Evolutionary conservation across 2,888 invertebrate genomes (phyloP), one percentile per base, ranked within the genome.

Genomic region (Cremastinae sp.): DNA sequence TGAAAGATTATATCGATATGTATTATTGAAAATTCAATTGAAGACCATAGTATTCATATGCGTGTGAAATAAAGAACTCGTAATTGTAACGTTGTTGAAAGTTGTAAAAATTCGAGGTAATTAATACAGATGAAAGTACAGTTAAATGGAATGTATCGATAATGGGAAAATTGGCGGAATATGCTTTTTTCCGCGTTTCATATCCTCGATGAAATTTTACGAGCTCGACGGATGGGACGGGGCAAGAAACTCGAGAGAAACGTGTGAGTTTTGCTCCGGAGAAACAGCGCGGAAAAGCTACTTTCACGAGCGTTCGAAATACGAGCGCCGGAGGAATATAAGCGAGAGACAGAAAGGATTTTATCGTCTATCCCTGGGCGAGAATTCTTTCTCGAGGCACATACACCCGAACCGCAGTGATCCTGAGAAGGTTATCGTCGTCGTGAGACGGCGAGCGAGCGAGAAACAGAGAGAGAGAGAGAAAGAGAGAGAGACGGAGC

Each of bases 351-450:
- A 53, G 34, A 73, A 73, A 61, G 59, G 66, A 73, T 73, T 73
- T 73, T 73, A 73, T 73, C 73, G 45, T 28, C 43, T 53, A 43
- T 65, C 47, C 66, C 54, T 28, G 53, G 54, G 61, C 59, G 61
- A 61, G 54, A 65, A 74, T 66, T 74, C 45, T 43, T 59, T 61
- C 47, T 28, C 58, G 41, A 41, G 54, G 47, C 14, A 43, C n/a
- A 28, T 28, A 56, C 45, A 70, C 12, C 49, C 34, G 53, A 73
- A 59, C 12, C 61, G 59, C 34, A 53, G 65, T 9, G 51, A 65
- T 59, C 54, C 53, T 65, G 70, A 70, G 59, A 43, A 70, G 70
- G 59, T 75, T 70, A 75, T 75, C 64, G 71, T 59, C 49, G 65
- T 65, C 41, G 59, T 45, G 53, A 51, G 59, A 18, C 22, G 28